These are phyloP conservation scores for Peribatodes rhomboidaria DNA, from an alignment of 2,888 invertebrate species.

Conservation along the genomic window DNA sequence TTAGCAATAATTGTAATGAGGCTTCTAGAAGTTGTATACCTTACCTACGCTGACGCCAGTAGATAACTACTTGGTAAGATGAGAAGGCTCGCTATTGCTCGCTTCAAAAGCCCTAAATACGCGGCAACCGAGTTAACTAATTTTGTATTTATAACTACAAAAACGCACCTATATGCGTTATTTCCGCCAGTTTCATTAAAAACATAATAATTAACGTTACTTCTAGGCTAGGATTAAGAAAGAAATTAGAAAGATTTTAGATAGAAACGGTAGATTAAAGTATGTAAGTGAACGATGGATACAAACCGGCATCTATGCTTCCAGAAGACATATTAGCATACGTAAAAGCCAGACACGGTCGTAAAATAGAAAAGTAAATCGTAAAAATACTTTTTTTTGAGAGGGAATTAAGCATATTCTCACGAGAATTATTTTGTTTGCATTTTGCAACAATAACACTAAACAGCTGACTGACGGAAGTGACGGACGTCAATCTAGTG, in stretches of 20 bases:
- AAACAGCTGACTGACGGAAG: neutral
- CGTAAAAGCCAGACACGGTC: conserved; percentile 63
- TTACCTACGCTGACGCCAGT: too few species aligned
- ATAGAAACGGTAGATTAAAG: neutral
- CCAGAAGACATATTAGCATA: conserved; percentile 72
- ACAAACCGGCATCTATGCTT: conserved; percentile 67
- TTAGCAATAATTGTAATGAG: too few species aligned
- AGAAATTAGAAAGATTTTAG: neutral
- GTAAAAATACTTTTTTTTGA: conserved; percentile 60
- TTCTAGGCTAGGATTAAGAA: neutral
- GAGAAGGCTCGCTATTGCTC: neutral
- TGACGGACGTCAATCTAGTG: too few species aligned
- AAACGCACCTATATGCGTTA: neutral
- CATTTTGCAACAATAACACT: neutral
- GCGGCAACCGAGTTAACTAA: neutral
- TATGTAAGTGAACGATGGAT: neutral
- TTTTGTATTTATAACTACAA: neutral
- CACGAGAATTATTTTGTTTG: neutral
- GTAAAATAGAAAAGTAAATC: conserved; percentile 68
- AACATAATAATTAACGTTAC: too few species aligned
- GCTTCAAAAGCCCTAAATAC: neutral
- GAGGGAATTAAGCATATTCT: conserved; percentile 53
- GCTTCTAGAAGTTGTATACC: too few species aligned
- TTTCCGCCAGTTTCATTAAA: neutral
- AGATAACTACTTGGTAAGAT: too few species aligned